Conservation (phyloP, 2,888 invertebrate species). For the Lasioglossum malachurum region DNA sequence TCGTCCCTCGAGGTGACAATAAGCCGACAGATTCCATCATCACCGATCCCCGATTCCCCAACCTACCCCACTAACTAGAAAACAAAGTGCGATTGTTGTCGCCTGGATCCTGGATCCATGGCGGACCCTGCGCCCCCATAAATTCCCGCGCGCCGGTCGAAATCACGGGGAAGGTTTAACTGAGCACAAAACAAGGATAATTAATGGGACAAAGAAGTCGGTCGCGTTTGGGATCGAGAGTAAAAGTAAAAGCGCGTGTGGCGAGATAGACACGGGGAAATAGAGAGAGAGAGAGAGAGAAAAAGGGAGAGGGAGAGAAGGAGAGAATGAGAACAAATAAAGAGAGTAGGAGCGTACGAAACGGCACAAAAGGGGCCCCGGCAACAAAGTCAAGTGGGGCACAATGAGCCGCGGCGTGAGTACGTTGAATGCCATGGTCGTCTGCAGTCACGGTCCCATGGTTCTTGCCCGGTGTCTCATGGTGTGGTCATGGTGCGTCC, state of each 20-base stretch:
- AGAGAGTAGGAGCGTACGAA: constrained; percentile 70
- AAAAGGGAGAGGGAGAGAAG: constrained; percentile 37
- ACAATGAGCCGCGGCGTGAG: constrained; percentile 83
- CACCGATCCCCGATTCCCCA: constrained; percentile 36
- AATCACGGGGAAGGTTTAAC: constrained; percentile 79
- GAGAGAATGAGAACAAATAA: constrained; percentile 55
- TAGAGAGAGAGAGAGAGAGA: constrained; percentile 38
- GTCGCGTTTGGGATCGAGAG: constrained; percentile 57
- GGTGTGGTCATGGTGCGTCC: constrained; percentile 68
- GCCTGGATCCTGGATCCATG: constrained; percentile 3
- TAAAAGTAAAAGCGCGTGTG: constrained; percentile 66
- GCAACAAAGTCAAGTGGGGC: constrained; percentile 84
- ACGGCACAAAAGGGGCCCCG: constrained; percentile 73
- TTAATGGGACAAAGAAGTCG: constrained; percentile 79
- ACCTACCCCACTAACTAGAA: constrained; percentile 73
- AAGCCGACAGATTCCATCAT: background rate
- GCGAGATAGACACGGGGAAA: constrained; percentile 49
- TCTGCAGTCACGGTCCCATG: constrained; percentile 75
- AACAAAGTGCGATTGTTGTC: constrained; percentile 64
- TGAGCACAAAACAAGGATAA: constrained; percentile 80
- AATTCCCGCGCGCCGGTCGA: constrained; percentile 71
- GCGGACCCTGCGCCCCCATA: constrained; percentile 14
- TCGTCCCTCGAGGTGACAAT: background rate
- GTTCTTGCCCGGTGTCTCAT: constrained; percentile 70
- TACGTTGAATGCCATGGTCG: constrained; percentile 79